These are phyloP conservation scores for Parthenolecanium corni DNA, from an alignment of 2,888 invertebrate genomes.

Conservation along the genomic window DNA sequence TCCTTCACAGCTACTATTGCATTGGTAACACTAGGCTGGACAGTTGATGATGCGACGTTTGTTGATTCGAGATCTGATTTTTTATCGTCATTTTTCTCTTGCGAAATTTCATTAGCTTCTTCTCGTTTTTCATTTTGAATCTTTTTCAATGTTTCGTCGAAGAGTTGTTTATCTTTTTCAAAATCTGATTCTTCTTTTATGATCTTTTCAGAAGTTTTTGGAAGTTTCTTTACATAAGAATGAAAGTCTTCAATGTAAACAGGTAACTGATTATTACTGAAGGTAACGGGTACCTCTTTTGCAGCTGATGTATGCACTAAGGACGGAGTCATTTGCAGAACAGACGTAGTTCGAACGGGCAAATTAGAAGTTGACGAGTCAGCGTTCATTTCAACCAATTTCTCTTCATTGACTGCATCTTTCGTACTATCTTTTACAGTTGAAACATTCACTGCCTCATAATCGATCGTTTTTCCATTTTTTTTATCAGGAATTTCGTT, in stretches of 20 bases:
- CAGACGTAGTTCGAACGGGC: slow-evolving; percentile 9
- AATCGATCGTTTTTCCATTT: not conserved
- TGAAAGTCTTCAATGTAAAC: slow-evolving; percentile 16
- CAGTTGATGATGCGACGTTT: not conserved
- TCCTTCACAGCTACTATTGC: not conserved
- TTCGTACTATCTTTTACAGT: not conserved
- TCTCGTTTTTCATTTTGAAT: slow-evolving; percentile 6
- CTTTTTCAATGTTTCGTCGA: slow-evolving; percentile 7
- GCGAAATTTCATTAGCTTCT: no score
- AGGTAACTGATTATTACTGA: not conserved
- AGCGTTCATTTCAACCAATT: not conserved
- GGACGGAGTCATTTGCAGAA: slow-evolving; percentile 6
- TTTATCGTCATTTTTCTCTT: no score
- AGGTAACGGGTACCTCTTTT: not conserved
- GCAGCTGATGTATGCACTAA: not conserved
- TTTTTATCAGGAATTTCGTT: not conserved
- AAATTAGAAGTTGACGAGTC: not conserved
- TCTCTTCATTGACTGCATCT: slow-evolving; percentile 5
- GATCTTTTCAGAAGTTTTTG: not conserved
- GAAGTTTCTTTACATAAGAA: slow-evolving; percentile 24
- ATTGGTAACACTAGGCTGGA: not conserved
- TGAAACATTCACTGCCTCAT: not conserved
- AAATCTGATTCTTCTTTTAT: not conserved
- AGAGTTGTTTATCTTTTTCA: slow-evolving; percentile 2
- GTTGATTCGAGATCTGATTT: not conserved